A percentile compares a stretch with the other conserved stretches of the same genome.
These are phyloP conservation scores for Acinonyx jubatus DNA, from an alignment of 2,113 vertebrate species.

Conservation along the genomic window DNA sequence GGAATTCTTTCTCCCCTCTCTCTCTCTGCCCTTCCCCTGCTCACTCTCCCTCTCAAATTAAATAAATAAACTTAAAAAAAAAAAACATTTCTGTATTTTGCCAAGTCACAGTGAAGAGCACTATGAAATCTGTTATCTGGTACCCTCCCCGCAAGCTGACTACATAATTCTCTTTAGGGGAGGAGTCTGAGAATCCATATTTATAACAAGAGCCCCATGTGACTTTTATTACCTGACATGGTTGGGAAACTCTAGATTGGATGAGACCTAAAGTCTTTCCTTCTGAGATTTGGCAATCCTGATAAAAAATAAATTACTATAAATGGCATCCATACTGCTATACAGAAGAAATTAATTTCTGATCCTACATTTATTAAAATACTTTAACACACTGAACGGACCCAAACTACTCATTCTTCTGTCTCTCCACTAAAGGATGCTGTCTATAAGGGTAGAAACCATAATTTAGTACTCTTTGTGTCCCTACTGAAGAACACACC, in stretches of 20 bases:
- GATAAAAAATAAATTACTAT: slow-evolving; percentile 17
- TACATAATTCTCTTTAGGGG: not conserved
- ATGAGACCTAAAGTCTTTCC: not conserved
- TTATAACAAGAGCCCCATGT: not conserved
- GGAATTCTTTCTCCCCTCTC: too few relatives aligned
- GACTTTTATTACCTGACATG: not conserved
- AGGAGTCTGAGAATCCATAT: not conserved
- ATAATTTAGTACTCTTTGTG: not conserved
- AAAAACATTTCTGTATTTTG: not conserved
- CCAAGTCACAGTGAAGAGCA: not conserved
- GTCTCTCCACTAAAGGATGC: not conserved
- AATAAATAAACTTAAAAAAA: not conserved
- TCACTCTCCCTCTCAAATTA: too few relatives aligned
- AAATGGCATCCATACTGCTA: not conserved
- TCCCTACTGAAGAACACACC: not conserved
- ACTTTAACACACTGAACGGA: not conserved
- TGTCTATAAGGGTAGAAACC: not conserved
- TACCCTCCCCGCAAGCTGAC: not conserved
- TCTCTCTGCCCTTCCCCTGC: too few relatives aligned
- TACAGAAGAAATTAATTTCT: slow-evolving; percentile 9
- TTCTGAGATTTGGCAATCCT: slow-evolving; percentile 14
- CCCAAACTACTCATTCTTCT: slow-evolving; percentile 17
- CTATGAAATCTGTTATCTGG: not conserved
- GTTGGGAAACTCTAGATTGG: slow-evolving; percentile 5
- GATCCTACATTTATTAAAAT: slow-evolving; percentile 14